Evolutionary conservation across 2,113 vertebrate species (phyloP), one percentile per base, ranked within the genome.

Genomic region (Anoplopoma fimbria): DNA sequence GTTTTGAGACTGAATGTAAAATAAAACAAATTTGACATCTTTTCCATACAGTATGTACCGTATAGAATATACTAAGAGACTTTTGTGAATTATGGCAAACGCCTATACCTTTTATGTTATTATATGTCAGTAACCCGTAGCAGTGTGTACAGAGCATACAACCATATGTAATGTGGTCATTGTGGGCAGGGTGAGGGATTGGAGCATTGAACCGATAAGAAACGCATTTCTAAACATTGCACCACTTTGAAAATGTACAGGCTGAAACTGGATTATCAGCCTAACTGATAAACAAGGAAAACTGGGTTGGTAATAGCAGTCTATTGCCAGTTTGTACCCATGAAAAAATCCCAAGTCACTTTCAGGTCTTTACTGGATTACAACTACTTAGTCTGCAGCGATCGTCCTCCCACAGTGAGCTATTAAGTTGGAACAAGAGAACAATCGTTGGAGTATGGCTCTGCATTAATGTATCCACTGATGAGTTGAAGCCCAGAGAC

Each of bases 381-480:
- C 64, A n/a, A 55, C 73, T 68, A 58, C 77, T 87, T 67, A 74
- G 63, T 36, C 65, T 77, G 74, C 71, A 86, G 62, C 77, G 63
- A 75, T 78, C 1, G 9, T 88, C 70, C 36, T 83, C 74, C 40
- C 9, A 45, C 33, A 36, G 58, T 71, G 40, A 76, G 74, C 62
- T 89, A 63, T 83, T 72, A 71, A 67, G 60, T 57, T 36, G 57
- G 29, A 79, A 70, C 58, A 42, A 67, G 78, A 82, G 64, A 31
- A n/a, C n/a, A 23, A 23, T 62, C 23, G 8, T 57, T 73, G 23
- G 57, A 69, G 38, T 70, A 23, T 77, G 79, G 38, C 79, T 74
- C 77, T 67, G 63, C 69, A 63, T 82, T 85, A 77, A 85, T 86
- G 62, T 64, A 14, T 61, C 69, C 67, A 12, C n/a, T 81, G 76